phyloP scores from a whole-genome alignment of 2,797 vertebrate genomes.

The Malacoraja senta region DNA sequence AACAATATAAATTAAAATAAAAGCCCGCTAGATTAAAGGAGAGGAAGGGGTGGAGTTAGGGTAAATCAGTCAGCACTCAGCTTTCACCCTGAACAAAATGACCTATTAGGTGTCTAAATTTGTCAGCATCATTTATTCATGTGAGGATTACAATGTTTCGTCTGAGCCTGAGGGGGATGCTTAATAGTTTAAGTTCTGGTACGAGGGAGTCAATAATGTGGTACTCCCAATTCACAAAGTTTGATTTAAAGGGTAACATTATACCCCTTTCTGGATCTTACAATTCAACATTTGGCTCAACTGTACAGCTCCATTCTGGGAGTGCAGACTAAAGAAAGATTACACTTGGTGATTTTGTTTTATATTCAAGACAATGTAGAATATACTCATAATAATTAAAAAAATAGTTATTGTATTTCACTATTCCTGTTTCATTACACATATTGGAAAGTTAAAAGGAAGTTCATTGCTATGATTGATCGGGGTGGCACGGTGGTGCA shows the following conservation, averaged over 20 bases:
- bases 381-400: slow-evolving; percentile 5
- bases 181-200: not conserved
- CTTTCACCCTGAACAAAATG: slow-evolving; percentile 37
- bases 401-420: not conserved
- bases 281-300: not conserved
- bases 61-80: slow-evolving; percentile 34
- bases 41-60: not conserved
- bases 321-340: not conserved
- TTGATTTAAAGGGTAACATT: slow-evolving; percentile 2
- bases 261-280: too few relatives aligned
- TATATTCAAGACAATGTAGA: not conserved
- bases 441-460: not conserved
- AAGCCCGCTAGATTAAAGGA: slow-evolving; percentile 25
- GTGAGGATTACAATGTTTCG: slow-evolving; percentile 30
- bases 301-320: not conserved
- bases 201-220: not conserved
- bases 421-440: not conserved
- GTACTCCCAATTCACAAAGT: not conserved
- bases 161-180: slow-evolving; percentile 4
- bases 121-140: slow-evolving; percentile 38
- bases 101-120: slow-evolving; percentile 39
- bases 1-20: slow-evolving; percentile 16
- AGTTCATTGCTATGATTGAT: not conserved
- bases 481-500: too few relatives aligned
- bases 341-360: not conserved